Evolutionary conservation across 2,888 invertebrate species (phyloP).

Genomic region (Acrocyrtus sp.): DNA sequence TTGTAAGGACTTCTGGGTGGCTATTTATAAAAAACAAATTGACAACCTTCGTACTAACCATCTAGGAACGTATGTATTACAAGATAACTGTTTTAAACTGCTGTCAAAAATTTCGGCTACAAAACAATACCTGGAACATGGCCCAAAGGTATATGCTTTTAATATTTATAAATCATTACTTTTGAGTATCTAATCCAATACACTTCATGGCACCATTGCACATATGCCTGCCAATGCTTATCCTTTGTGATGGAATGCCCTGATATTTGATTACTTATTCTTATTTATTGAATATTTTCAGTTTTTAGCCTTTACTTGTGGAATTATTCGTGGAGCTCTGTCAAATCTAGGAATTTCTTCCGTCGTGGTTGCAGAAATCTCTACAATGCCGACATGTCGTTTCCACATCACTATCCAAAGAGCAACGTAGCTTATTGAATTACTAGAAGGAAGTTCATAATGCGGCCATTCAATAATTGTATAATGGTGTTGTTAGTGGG

Average conservation of each 20-base stretch:
- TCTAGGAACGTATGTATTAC: slow-evolving; percentile 96
- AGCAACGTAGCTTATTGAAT: slow-evolving; percentile 65
- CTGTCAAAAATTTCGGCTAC: slow-evolving; percentile 87
- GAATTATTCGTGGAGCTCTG: slow-evolving; percentile 91
- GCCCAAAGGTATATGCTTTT: slow-evolving; percentile 85
- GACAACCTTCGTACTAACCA: slow-evolving; percentile 98
- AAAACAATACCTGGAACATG: slow-evolving; percentile 90
- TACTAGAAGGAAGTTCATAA: too few relatives aligned
- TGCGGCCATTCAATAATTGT: too few relatives aligned
- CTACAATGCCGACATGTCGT: slow-evolving; percentile 90
- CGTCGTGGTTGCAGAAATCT: slow-evolving; percentile 94
- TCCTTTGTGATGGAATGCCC: too few relatives aligned
- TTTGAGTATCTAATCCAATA: neutral
- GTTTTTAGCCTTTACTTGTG: slow-evolving; percentile 96
- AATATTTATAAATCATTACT: neutral
- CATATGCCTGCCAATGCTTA: neutral
- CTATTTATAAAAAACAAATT: slow-evolving; percentile 97
- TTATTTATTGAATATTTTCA: slow-evolving; percentile 66
- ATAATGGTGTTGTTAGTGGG: too few relatives aligned
- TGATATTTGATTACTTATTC: neutral
- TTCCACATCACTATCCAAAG: slow-evolving; percentile 91
- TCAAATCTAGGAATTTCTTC: slow-evolving; percentile 94
- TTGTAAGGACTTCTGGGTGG: slow-evolving; percentile 99
- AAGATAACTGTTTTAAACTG: slow-evolving; percentile 94
- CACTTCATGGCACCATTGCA: neutral